Evolutionary conservation across 2,113 vertebrate genomes (phyloP).

Genomic region (Melospiza melodia): DNA sequence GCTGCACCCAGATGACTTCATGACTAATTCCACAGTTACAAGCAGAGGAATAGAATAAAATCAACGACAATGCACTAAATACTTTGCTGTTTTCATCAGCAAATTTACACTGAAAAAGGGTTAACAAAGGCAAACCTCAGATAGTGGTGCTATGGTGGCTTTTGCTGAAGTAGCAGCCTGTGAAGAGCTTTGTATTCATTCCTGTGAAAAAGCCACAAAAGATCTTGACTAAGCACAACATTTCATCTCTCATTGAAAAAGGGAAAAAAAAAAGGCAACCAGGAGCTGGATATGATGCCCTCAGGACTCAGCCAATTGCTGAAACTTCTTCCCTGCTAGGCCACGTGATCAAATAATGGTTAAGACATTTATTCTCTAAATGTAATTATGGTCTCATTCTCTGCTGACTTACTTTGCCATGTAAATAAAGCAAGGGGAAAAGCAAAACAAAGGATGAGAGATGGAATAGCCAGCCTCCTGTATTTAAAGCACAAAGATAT

Average conservation of each 20-base stretch:
- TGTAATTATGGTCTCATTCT: background rate
- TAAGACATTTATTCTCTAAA: background rate
- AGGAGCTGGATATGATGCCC: background rate
- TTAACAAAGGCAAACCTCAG: background rate
- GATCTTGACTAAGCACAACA: background rate
- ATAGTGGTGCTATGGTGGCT: background rate
- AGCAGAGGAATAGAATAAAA: background rate
- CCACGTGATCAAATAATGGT: background rate
- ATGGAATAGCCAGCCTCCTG: background rate
- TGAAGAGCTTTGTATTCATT: background rate
- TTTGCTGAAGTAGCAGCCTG: background rate
- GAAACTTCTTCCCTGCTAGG: background rate
- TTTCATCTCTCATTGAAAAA: background rate
- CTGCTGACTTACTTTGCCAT: background rate
- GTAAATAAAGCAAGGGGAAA: background rate
- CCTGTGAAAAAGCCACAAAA: background rate
- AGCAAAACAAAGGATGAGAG: background rate
- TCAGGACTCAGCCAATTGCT: background rate
- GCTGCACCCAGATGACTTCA: background rate
- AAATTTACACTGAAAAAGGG: background rate
- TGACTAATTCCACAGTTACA: background rate
- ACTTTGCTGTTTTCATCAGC: background rate
- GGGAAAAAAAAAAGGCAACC: background rate
- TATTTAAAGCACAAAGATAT: background rate
- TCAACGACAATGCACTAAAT: background rate